Evolutionary conservation across 1,140 invertebrate species (phyloP), one percentile per base, ranked within the genome.

Genomic region (Laupala kohalensis): DNA sequence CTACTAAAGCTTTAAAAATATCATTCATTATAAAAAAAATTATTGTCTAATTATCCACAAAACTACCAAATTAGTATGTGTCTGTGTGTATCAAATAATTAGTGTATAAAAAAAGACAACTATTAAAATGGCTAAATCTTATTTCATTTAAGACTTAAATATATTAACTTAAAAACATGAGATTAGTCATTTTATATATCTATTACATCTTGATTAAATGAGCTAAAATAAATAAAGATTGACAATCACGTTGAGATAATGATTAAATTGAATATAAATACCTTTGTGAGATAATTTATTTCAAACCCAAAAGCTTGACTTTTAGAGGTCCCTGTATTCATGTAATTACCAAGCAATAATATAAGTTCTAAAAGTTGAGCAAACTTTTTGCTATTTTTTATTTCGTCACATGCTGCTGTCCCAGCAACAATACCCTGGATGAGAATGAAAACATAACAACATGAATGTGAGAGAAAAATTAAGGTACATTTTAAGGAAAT

Each of bases 281-380:
- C 91, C 85, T 98, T 98, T 0, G 95, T 92, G 3, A 99, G 84
- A 80, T 94, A 98, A 78, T 89, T 96, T 71, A 99, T 96, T 81
- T 99, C 96, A 81, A 98, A 99, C 5, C 94, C 97, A 77, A 95
- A 91, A 3, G 95, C 94, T 76, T 94, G 91, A 9, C 90, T 95
- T 79, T 97, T 97, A 75, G 90, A 91, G 0, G 94, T 95, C 0
- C 96, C 95, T 4, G 93, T 89, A 80, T 98, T 98, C 90, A 98
- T 93, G 75, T 93, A 95, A 83, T 98, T 99, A 23, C 96, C 96
- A 27, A 98, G 82, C 12, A 97, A 80, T 0, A 99, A 83, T 72
- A 99, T 89, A 0, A 98, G 80, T 80, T 98, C 92, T 5, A 99
- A 81, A 23, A 99, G 89, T 77, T 90, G 91, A 0, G 90, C 88